These are phyloP conservation scores for Spinus olivaceus DNA, from an alignment of 2,797 vertebrate genomes.

Conservation along the genomic window DNA sequence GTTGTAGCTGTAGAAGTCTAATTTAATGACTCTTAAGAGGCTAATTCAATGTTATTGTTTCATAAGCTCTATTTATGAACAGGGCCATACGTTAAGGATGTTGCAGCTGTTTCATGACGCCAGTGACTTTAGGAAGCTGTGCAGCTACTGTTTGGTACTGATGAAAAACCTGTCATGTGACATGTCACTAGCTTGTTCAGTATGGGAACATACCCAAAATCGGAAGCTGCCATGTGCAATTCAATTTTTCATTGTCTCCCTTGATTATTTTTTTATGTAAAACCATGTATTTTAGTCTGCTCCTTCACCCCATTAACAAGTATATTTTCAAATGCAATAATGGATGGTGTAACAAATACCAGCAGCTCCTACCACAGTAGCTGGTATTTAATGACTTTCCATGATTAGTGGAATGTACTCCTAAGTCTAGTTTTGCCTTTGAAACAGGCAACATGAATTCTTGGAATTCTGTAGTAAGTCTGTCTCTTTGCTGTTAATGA, in stretches of 20 bases:
- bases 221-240: background rate
- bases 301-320: background rate
- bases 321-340: background rate
- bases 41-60: background rate
- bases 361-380: background rate
- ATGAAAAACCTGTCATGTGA: background rate
- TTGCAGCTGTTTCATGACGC: background rate
- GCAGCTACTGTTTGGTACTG: background rate
- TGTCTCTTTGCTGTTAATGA: background rate
- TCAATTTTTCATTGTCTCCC: background rate
- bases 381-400: background rate
- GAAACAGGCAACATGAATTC: background rate
- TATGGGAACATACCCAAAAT: background rate
- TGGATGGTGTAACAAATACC: background rate
- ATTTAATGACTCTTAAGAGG: background rate
- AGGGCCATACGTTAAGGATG: background rate
- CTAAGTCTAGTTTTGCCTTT: background rate
- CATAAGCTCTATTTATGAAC: background rate
- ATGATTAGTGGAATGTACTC: background rate
- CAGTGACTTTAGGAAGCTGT: background rate
- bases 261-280: background rate
- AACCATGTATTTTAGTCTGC: background rate
- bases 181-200: background rate
- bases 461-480: background rate
- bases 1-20: background rate